A percentile compares a stretch with the other conserved stretches of the same genome.
Evolutionary conservation across 1,140 invertebrate genomes (phyloP).

Genomic region (Drosophila equinoxialis): DNA sequence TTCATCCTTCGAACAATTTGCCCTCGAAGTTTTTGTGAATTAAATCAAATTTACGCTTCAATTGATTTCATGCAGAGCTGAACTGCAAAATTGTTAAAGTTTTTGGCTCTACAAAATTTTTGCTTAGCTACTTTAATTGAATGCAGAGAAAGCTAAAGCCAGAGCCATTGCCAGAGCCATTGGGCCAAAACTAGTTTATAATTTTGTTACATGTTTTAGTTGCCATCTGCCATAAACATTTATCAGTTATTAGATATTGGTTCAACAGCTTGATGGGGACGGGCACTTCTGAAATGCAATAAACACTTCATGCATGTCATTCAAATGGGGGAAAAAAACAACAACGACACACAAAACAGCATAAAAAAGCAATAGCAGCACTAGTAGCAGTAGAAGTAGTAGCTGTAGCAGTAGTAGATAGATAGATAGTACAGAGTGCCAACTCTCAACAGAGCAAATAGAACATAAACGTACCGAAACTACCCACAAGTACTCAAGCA

Average conservation of each 20-base stretch:
- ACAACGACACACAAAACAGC: not conserved
- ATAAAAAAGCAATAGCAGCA: not conserved
- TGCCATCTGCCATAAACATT: constrained; percentile 27
- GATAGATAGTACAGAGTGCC: constrained; percentile 5
- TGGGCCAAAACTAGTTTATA: constrained; percentile 35
- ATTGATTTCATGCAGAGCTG: constrained; percentile 56
- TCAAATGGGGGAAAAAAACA: constrained; percentile 28
- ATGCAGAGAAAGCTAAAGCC: not conserved
- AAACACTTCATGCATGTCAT: constrained; percentile 63
- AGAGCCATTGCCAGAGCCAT: not conserved
- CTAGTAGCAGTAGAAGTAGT: not conserved
- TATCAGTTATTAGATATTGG: constrained; percentile 47
- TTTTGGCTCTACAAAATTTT: constrained; percentile 36
- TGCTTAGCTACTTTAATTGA: constrained; percentile 53
- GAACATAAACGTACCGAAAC: constrained; percentile 20
- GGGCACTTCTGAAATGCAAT: constrained; percentile 53
- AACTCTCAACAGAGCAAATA: constrained; percentile 23
- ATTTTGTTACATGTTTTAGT: constrained; percentile 25
- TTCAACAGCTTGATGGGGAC: constrained; percentile 27
- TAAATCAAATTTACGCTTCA: constrained; percentile 66
- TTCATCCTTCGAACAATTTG: constrained; percentile 17
- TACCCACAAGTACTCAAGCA: constrained; percentile 24
- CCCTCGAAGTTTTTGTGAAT: constrained; percentile 48
- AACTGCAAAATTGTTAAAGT: constrained; percentile 48
- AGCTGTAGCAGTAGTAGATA: not conserved